Evolutionary conservation across 2,797 vertebrate species (phyloP).

Genomic region (Lemur catta): DNA sequence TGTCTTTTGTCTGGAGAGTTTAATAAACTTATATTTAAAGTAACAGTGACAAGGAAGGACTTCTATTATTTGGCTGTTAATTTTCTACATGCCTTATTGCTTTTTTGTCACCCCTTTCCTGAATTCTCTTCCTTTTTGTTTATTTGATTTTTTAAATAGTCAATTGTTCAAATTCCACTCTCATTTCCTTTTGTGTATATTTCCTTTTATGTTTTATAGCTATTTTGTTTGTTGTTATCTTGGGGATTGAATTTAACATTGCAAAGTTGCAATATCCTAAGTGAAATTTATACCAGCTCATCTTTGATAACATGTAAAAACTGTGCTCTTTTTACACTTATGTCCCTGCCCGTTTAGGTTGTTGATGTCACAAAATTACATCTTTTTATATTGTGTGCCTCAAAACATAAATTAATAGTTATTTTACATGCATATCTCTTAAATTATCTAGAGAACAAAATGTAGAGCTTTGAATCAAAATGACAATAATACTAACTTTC

Average conservation of each 20-base stretch:
- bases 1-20: not conserved
- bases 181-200: not conserved
- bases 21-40: not conserved
- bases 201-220: not conserved
- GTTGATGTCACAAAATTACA: not conserved
- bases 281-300: not conserved
- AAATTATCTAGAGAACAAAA: not conserved
- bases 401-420: not conserved
- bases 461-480: not conserved
- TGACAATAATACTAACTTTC: not conserved
- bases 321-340: not conserved
- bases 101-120: not conserved
- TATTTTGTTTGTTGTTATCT: not conserved
- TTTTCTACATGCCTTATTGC: not conserved
- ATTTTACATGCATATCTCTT: not conserved
- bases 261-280: not conserved
- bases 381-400: not conserved
- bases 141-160: not conserved
- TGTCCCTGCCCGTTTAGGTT: not conserved
- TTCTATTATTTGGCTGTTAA: not conserved
- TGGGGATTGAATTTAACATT: too few species aligned
- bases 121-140: not conserved
- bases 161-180: not conserved
- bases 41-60: not conserved
- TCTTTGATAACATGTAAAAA: not conserved